These are phyloP conservation scores for Sebastes fasciatus DNA, from an alignment of 2,113 vertebrate genomes.

Conservation along the genomic window DNA sequence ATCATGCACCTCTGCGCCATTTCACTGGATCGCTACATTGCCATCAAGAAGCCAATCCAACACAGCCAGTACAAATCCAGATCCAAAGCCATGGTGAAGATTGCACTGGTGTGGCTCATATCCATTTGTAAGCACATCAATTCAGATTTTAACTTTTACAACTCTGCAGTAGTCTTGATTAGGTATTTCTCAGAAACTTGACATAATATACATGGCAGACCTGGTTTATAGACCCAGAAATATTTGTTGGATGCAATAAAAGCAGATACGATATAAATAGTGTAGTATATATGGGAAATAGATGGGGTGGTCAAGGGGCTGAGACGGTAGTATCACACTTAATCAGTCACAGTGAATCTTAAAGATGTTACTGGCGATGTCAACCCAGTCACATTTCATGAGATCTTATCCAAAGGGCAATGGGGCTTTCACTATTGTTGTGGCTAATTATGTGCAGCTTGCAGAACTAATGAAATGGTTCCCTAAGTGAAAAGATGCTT, in stretches of 20 bases:
- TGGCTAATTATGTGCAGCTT: not conserved
- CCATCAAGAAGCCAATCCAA: conserved; percentile 98
- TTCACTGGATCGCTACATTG: conserved; percentile 97
- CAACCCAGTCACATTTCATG: not conserved
- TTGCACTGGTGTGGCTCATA: conserved; percentile 95
- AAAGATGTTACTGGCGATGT: not conserved
- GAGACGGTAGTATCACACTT: conserved; percentile 2
- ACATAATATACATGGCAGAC: conserved; percentile 12
- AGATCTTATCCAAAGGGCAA: not conserved
- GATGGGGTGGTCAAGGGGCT: not conserved
- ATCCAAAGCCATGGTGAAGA: conserved; percentile 93
- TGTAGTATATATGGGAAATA: conserved; percentile 1
- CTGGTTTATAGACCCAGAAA: conserved; percentile 13
- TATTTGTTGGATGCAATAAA: conserved; percentile 29
- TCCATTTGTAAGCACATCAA: conserved; percentile 90
- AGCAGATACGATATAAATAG: conserved; percentile 23
- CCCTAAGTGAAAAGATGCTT: not conserved
- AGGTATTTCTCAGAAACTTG: not conserved
- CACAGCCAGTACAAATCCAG: conserved; percentile 96
- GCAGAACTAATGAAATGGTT: not conserved
- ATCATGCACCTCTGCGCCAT: conserved; percentile 99
- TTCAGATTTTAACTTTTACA: conserved; percentile 18
- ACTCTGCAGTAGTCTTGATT: not conserved
- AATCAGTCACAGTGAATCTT: not conserved
- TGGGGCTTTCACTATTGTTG: not conserved